These are phyloP conservation scores for Dusona sp. DNA, from an alignment of 2,888 invertebrate species.

Conservation along the genomic window DNA sequence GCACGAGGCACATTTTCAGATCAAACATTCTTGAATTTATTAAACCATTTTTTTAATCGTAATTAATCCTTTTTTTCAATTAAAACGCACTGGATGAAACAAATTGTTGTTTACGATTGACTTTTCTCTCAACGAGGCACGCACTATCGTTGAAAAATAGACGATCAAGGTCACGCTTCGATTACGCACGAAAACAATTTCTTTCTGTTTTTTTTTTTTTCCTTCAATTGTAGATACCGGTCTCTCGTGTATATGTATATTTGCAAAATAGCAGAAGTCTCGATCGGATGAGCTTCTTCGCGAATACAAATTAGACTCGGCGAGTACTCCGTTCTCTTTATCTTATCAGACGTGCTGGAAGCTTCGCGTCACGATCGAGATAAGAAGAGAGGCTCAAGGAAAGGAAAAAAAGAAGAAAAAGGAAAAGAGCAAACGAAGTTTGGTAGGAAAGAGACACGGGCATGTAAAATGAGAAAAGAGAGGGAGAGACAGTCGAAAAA, in stretches of 20 bases:
- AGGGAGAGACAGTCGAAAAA: constrained; percentile 1
- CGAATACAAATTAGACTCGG: constrained; percentile 68
- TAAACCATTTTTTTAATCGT: neutral
- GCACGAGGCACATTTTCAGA: constrained; percentile 64
- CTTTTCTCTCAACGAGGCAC: neutral
- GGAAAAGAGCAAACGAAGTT: constrained; percentile 8
- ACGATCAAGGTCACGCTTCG: constrained; percentile 11
- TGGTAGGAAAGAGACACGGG: constrained; percentile 13
- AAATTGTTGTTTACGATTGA: neutral
- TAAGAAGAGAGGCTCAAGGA: constrained; percentile 49
- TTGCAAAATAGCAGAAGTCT: constrained; percentile 47
- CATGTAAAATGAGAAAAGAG: neutral
- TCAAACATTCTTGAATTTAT: constrained; percentile 47
- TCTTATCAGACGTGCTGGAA: constrained; percentile 73
- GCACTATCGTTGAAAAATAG: constrained; percentile 12
- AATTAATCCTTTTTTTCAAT: neutral
- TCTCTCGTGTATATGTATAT: constrained; percentile 56
- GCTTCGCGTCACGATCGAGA: constrained; percentile 65
- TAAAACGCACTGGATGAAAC: neutral
- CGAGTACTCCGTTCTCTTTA: constrained; percentile 66
- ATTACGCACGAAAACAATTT: neutral
- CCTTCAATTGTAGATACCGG: constrained; percentile 24
- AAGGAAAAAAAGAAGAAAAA: constrained; percentile 31
- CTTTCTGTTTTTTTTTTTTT: neutral
- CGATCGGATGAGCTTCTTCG: constrained; percentile 66